Evolutionary conservation across 2,113 vertebrate genomes (phyloP), one percentile per base, ranked within the genome.

Genomic region (Gymnogyps californianus): DNA sequence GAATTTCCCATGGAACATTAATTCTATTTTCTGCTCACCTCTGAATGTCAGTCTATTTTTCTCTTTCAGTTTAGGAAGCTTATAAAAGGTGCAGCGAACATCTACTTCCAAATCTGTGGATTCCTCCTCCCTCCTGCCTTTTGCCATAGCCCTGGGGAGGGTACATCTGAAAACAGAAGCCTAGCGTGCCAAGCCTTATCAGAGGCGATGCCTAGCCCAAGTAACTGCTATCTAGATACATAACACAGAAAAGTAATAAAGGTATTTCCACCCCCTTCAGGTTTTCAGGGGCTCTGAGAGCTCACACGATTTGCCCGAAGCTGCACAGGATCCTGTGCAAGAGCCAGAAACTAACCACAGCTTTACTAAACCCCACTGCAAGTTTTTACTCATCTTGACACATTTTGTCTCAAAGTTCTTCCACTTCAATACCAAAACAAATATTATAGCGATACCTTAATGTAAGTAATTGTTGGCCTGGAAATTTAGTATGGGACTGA

Each of bases 21-120:
- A 94, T 97, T 97, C 96, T 95, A 96, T 96, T 97, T 96, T 96
- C 94, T 95, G 91, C 82, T 97, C 94, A 97, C 89, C 94, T 97
- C 93, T 92, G 87, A 96, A 94, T 74, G 78, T 95, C 93, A 97
- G 84, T 58, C 91, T 85, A 58, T 90, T 96, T 91, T 93, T 89
- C 91, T 91, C 70, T 85, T 71, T 88, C 51, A 64, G 85, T 91
- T 96, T 94, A 94, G 93, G n/a, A 85, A 84, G 89, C 40, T 89
- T 91, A 78, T 47, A 71, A 95, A 95, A 94, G 78, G 74, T 46
- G 36, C 57, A 74, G 46, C 5, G 0, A 96, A 90, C 6, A 74
- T 79, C 59, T 83, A 2, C 25, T 82, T 93, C 69, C 65, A 84
- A 66, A 89, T 67, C 21, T 57, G 36, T 46, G 70, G 25, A 70